Conservation (phyloP, 2,888 invertebrate genomes). For the Cosmorhoe ocellata region DNA sequence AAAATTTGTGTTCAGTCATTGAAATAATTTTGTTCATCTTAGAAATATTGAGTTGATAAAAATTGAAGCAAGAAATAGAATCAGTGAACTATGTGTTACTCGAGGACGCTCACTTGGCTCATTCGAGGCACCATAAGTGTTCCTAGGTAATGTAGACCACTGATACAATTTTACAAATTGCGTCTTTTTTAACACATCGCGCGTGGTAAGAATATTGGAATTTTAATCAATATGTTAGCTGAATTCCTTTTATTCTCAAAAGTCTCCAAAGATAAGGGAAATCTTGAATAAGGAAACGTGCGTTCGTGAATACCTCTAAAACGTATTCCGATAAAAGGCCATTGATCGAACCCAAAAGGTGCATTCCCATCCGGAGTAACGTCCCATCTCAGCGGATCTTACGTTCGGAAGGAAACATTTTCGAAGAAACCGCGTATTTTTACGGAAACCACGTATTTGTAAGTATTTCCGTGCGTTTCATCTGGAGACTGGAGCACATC, state of each 20-base stretch:
- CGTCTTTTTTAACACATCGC: too few species aligned
- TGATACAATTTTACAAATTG: too few species aligned
- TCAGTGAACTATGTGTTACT: too few species aligned
- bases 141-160: too few species aligned
- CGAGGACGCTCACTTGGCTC: too few species aligned
- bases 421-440: slow-evolving; percentile 6
- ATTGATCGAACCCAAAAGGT: slow-evolving; percentile 12
- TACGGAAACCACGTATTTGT: slow-evolving; percentile 9
- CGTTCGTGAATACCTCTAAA: slow-evolving; percentile 7
- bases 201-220: too few species aligned
- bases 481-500: slow-evolving; percentile 7
- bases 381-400: slow-evolving; percentile 15
- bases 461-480: slow-evolving; percentile 27
- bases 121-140: too few species aligned
- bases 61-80: too few species aligned
- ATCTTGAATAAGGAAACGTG: slow-evolving; percentile 2
- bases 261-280: background rate
- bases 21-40: background rate
- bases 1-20: slow-evolving; percentile 1
- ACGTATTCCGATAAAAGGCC: slow-evolving; percentile 14
- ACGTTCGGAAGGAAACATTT: slow-evolving; percentile 7
- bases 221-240: too few species aligned
- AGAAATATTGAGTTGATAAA: too few species aligned
- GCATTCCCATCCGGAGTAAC: slow-evolving; percentile 12
- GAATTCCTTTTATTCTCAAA: too few species aligned